A percentile compares a stretch with the other conserved stretches of the same genome.
phyloP scores from a whole-genome alignment of 2,797 vertebrate species.

The Platalea minor region DNA sequence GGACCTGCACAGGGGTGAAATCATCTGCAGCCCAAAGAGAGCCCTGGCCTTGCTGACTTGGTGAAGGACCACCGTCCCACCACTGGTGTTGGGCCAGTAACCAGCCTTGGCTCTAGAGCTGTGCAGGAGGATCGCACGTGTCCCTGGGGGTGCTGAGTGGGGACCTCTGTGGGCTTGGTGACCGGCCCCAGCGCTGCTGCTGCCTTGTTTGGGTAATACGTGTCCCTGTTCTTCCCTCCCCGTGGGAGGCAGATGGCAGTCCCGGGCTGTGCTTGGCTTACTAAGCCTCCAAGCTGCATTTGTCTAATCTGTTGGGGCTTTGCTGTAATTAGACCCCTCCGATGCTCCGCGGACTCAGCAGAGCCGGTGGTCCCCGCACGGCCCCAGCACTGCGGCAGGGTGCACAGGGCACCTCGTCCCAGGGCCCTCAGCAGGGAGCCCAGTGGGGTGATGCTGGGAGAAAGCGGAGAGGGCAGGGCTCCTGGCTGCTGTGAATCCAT shows the following conservation, averaged over 20 bases:
- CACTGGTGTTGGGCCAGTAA: not conserved
- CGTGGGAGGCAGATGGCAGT: fast-evolving
- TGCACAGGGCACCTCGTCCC: not conserved
- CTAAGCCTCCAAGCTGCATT: not conserved
- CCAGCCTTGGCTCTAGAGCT: fast-evolving
- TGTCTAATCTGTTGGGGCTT: not conserved
- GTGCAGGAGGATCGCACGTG: fast-evolving
- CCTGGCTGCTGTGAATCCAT: not conserved
- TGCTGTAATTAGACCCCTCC: not conserved
- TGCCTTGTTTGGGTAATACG: not conserved
- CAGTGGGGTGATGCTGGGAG: not conserved
- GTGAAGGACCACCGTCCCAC: not conserved
- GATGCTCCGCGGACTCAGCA: fast-evolving
- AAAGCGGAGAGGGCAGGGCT: not conserved
- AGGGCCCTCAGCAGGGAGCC: not conserved
- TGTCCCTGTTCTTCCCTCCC: not conserved
- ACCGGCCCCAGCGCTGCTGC: not conserved
- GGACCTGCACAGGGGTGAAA: not conserved
- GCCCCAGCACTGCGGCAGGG: not conserved
- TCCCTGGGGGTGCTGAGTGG: not conserved
- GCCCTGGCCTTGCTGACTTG: not conserved
- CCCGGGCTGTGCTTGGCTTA: not conserved
- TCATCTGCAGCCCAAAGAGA: not conserved
- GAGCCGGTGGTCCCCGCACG: not conserved
- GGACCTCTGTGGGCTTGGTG: fast-evolving